Evolutionary conservation across 2,888 invertebrate species (phyloP), one percentile per base, ranked within the genome.

Genomic region (Dexiosoma caninum): DNA sequence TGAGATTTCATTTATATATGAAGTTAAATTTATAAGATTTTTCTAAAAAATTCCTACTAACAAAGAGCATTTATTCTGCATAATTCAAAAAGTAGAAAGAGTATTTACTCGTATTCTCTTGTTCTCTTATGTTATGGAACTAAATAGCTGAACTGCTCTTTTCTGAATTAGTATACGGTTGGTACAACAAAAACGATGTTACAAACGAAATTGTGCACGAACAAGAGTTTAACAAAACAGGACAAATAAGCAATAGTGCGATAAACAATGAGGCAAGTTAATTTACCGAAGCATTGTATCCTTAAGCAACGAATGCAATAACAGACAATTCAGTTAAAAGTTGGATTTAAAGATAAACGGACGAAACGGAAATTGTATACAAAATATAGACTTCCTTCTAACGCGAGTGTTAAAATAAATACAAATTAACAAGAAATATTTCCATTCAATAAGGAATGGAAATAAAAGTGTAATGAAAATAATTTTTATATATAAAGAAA

Each of bases 311-410:
- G 85, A 83, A 85, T 84, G 83, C 86, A 85, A 84, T 85, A 85
- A 85, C 85, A 86, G 86, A 85, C 86, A 86, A 85, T 85, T 88
- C 88, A 88, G 89, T 89, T 86, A 87, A 85, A 85, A 85, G 86
- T 86, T 87, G 88, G 85, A 86, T 86, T 85, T 87, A 86, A 85
- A 84, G 84, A 80, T 83, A 86, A 85, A 83, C 85, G 86, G 86
- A 88, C 86, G 86, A 75, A 82, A 77, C 82, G 83, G 76, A 82
- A 82, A 85, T 82, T 79, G 70, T 74, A n/a, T 27, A 53, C 27
- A 27, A 64, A 78, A 71, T 14, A 44, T 0, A 40, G 37, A 10
- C 10, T 35, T 46, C 16, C 40, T 14, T 37, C 60, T n/a, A n/a
- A 19, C 62, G 72, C 74, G 78, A 69, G 78, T 74, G 69, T 60